Evolutionary conservation across 2,888 invertebrate species (phyloP).

Genomic region (Aproaerema taeniolella): DNA sequence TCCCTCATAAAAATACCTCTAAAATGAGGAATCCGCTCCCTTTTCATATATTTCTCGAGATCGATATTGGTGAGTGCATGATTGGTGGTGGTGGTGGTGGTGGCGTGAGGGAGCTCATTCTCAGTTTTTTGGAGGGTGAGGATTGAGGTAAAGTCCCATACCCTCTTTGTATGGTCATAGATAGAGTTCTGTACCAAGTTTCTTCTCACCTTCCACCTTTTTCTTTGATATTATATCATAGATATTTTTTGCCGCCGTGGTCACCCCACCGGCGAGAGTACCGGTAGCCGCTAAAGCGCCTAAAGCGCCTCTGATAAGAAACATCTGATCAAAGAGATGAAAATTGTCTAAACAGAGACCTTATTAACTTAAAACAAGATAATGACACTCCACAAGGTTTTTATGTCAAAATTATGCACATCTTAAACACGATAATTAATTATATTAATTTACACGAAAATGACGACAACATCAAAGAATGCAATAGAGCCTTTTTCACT

Average conservation of each 20-base stretch:
- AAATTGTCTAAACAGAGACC: too few relatives aligned
- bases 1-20: constrained; percentile 23
- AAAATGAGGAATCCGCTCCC: constrained; percentile 17
- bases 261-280: constrained; percentile 25
- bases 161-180: constrained; percentile 29
- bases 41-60: constrained; percentile 6
- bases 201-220: not conserved
- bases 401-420: too few relatives aligned
- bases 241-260: not conserved
- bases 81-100: too few relatives aligned
- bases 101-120: not conserved
- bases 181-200: constrained; percentile 33
- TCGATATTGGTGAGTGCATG: constrained; percentile 6
- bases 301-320: too few relatives aligned
- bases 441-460: too few relatives aligned
- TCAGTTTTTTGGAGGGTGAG: not conserved
- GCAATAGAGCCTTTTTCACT: too few relatives aligned
- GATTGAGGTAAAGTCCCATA: not conserved
- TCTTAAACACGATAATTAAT: too few relatives aligned
- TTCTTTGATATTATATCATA: not conserved
- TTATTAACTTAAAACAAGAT: too few relatives aligned
- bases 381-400: too few relatives aligned
- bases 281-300: not conserved
- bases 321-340: too few relatives aligned
- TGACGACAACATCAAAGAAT: too few relatives aligned